phyloP scores from a whole-genome alignment of 1,140 invertebrate genomes.

The Brachionus koreanus region DNA sequence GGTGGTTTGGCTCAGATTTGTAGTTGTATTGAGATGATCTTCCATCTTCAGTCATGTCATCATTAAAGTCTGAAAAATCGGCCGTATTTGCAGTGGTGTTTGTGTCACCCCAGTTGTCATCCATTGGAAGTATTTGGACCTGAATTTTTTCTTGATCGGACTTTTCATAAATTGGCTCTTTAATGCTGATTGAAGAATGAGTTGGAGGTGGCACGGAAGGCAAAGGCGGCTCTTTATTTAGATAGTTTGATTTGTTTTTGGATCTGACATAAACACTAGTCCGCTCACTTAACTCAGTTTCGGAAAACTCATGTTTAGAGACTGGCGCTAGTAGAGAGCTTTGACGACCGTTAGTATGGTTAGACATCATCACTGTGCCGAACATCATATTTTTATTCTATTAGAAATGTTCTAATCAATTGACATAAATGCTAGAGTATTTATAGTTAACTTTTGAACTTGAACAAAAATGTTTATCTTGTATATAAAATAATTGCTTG shows the following conservation, averaged over 20 bases:
- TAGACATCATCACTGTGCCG: constrained; percentile 20
- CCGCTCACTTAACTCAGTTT: background rate
- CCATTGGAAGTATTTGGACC: constrained; percentile 38
- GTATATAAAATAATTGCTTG: background rate
- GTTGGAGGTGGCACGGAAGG: background rate
- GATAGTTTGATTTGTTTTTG: background rate
- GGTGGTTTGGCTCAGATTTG: background rate
- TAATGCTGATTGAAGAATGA: background rate
- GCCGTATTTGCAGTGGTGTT: constrained; percentile 20
- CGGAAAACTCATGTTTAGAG: background rate
- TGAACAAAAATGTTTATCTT: background rate
- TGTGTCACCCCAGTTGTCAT: constrained; percentile 43
- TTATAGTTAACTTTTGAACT: constrained; percentile 39
- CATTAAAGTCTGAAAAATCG: constrained; percentile 33
- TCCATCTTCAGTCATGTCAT: constrained; percentile 40
- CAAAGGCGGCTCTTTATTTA: background rate
- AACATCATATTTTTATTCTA: background rate
- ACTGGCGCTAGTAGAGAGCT: background rate
- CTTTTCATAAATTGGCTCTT: constrained; percentile 15
- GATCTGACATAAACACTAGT: background rate
- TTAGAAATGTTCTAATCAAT: background rate
- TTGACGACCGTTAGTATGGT: background rate
- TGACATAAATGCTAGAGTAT: background rate
- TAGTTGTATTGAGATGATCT: constrained; percentile 15
- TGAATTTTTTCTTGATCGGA: background rate